Conservation (phyloP, 64 coral and sea anemone genomes). For the Trachythela sp. region DNA sequence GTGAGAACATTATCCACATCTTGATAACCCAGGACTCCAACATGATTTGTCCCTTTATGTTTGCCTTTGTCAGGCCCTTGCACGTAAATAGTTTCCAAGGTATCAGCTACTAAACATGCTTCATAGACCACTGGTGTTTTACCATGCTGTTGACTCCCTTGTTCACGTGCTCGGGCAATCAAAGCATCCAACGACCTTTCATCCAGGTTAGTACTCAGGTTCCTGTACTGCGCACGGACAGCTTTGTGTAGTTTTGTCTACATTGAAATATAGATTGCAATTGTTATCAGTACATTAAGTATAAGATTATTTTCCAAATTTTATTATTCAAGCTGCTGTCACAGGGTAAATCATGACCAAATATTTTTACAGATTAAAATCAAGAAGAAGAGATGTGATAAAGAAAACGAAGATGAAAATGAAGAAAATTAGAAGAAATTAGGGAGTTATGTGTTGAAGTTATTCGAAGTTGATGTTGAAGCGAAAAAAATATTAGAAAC, state of each 20-base stretch:
- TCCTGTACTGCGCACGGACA: not conserved
- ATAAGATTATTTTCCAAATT: too few species aligned
- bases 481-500: too few species aligned
- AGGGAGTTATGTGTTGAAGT: too few species aligned
- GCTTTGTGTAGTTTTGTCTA: not conserved
- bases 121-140: not conserved
- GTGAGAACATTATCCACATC: constrained; percentile 19
- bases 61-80: not conserved
- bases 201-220: not conserved
- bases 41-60: not conserved
- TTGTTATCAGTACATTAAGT: too few species aligned
- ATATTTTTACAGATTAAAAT: too few species aligned
- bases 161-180: not conserved
- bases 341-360: too few species aligned
- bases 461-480: too few species aligned
- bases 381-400: too few species aligned
- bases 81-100: not conserved
- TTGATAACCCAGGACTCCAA: constrained; percentile 38
- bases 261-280: not conserved
- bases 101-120: not conserved
- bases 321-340: too few species aligned
- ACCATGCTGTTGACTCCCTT: not conserved
- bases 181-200: not conserved
- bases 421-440: too few species aligned
- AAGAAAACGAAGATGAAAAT: too few species aligned